Evolutionary conservation across 1,140 invertebrate species (phyloP), one percentile per base, ranked within the genome.

Genomic region (Papilio helenus): DNA sequence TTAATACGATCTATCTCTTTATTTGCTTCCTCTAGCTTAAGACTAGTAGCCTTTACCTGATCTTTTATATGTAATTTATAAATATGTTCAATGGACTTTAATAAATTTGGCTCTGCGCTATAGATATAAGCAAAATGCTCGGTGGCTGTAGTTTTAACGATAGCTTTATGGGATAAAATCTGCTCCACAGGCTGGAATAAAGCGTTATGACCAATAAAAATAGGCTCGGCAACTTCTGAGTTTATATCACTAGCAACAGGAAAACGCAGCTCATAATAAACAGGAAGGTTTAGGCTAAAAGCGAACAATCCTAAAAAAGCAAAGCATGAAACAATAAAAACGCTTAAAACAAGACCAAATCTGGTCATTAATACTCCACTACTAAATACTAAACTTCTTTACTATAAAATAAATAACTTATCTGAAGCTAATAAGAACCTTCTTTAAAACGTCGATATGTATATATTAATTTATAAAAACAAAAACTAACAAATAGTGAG

Each of bases 381-480:
- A 55, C 51, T 55, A 55, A 55, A 55, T 55, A 55, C 51, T 55
- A 55, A 55, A 55, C 51, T 55, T 55, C 51, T 55, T 55, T 55
- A 55, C 51, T 55, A 55, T 55, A 55, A 55, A 55, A 55, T 55
- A 55, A 55, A 55, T 55, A 55, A 55, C 51, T 55, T 55, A 55
- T 55, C 51, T 55, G 51, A 55, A 55, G 51, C 51, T 55, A 55
- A 55, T 55, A 55, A 55, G 51, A 55, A 55, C 51, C 51, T 55
- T 55, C 51, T 55, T 55, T 55, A 55, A 55, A 55, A 55, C 51
- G 51, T 55, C 51, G 51, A 55, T 55, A 55, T 55, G 51, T 55
- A 55, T 55, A 55, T 55, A 55, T 55, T 55, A 55, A 55, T 55
- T 55, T 55, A 55, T 55, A 55, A 55, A 55, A 55, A 55, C 51